Evolutionary conservation across 2,113 vertebrate species (phyloP), one percentile per base, ranked within the genome.

Genomic region (zebrafish (Danio rerio)): DNA sequence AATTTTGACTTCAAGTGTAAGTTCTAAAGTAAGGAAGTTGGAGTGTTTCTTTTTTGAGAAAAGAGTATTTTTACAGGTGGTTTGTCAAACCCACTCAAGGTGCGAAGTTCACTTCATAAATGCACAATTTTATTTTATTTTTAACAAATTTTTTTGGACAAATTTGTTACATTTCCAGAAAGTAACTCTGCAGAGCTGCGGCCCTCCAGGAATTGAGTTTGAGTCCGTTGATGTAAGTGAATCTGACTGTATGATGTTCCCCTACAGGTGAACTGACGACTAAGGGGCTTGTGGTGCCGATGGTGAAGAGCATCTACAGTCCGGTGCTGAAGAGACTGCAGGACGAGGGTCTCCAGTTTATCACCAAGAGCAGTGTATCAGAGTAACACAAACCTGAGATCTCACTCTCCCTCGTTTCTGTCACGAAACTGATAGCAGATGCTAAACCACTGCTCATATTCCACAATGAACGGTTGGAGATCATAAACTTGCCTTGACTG

Each of bases 281-380:
- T 2, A 98, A 96, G 91, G 98, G 98, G 31, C 88, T 99, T 80
- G 93, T 99, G 47, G 86, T 95, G 62, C 98, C 98, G 1, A 85
- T 98, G 93, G 94, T 91, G 0, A 98, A 96, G 91, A 94, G 95
- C 0, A 90, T 99, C 76, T 99, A 99, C 0, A 88, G 91, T 81
- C 97, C 95, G 31, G 92, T 94, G 61, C 87, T 99, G 83, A 93
- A 93, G 58, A 89, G 92, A 40, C 92, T 99, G 84, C 94, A 89
- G 90, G 93, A 94, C 52, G 97, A 99, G 89, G 98, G 97, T 62
- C 93, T 99, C 55, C 15, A 91, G 8, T 95, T 94, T 86, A 94
- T 84, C 2, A 93, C 90, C 13, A 95, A 90, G 75, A 98, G 95
- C 65, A 83, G 93, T 49, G 45, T 95, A 68, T 88, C 89, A 43